Percentiles rank a stretch among this genome's conserved stretches.
These are phyloP conservation scores for Drosophila rufa DNA, from an alignment of 1,140 invertebrate genomes.

Conservation along the genomic window DNA sequence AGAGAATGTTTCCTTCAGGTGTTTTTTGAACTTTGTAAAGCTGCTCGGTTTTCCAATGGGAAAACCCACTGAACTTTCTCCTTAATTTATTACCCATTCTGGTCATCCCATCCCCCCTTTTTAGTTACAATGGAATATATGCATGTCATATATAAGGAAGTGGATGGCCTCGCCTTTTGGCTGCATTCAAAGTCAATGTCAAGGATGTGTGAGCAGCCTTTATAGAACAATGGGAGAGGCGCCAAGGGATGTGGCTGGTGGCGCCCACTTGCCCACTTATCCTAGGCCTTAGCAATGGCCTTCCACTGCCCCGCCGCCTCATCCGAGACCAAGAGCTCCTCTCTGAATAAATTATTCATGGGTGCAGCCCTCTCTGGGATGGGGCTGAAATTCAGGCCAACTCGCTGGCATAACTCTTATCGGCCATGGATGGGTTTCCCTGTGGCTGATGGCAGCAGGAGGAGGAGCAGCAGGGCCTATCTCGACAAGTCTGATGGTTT, in stretches of 20 bases:
- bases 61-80: conserved; percentile 4
- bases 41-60: no score
- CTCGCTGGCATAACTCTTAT: conserved; percentile 37
- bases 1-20: no score
- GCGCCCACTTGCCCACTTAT: conserved; percentile 65
- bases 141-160: conserved; percentile 13
- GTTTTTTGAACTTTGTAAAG: no score
- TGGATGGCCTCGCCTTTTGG: conserved; percentile 31
- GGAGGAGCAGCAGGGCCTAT: conserved; percentile 11
- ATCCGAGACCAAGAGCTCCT: conserved; percentile 4
- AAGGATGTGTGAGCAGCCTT: conserved; percentile 66
- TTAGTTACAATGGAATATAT: conserved; percentile 5
- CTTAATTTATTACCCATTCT: conserved; percentile 6
- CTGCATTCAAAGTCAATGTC: conserved; percentile 71
- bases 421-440: conserved; percentile 31
- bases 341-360: conserved; percentile 67
- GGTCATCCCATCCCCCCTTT: not conserved
- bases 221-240: conserved; percentile 54
- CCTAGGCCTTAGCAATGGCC: conserved; percentile 51
- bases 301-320: conserved; percentile 10
- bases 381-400: conserved; percentile 30
- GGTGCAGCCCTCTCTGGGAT: conserved; percentile 33
- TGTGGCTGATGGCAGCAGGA: not conserved
- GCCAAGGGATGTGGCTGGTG: conserved; percentile 32
- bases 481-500: conserved; percentile 28